Evolutionary conservation across 2,113 vertebrate genomes (phyloP), one percentile per base, ranked within the genome.

Genomic region (Cyanistes caeruleus): DNA sequence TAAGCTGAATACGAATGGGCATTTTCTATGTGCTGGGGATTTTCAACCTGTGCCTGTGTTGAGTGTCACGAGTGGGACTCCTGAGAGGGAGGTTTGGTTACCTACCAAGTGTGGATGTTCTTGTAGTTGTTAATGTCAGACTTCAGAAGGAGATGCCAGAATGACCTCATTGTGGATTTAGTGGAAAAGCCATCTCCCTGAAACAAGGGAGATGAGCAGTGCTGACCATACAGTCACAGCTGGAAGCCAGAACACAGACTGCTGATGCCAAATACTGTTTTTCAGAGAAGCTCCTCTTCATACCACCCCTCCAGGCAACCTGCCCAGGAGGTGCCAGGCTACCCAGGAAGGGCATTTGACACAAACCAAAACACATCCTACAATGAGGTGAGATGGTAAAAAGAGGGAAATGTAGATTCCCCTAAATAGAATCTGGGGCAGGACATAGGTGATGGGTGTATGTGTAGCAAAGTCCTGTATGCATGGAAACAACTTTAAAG

Each of bases 341-440:
- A 60, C 59, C 12, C 39, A 30, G 87, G 15, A 51, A 43, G 46
- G 11, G 22, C 31, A 22, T 58, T 31, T 59, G 62, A 49, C 17
- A 72, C 69, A 35, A 41, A 27, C 19, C 44, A 55, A 30, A 63
- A 56, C 2, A 21, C 56, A 28, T 58, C 37, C 56, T 52, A 80
- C 35, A 2, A n/a, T 0, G 77, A 97, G 97, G 97, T 97, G 77
- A 95, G 93, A 23, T 39, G 48, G 51, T 41, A 33, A 44, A 28
- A 74, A 56, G 33, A 46, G 43, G 19, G 30, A 63, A 49, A 10
- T 23, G 8, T 52, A 5, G 9, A 46, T 80, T 77, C 35, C 20
- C 12, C 41, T 79, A 0, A 7, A 7, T 0, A 46, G 62, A 72
- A 53, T 35, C 22, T 13, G 30, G 51, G 55, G 10, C 21, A 10